Evolutionary conservation across 2,113 vertebrate species (phyloP).

Genomic region (Agelaius phoeniceus): DNA sequence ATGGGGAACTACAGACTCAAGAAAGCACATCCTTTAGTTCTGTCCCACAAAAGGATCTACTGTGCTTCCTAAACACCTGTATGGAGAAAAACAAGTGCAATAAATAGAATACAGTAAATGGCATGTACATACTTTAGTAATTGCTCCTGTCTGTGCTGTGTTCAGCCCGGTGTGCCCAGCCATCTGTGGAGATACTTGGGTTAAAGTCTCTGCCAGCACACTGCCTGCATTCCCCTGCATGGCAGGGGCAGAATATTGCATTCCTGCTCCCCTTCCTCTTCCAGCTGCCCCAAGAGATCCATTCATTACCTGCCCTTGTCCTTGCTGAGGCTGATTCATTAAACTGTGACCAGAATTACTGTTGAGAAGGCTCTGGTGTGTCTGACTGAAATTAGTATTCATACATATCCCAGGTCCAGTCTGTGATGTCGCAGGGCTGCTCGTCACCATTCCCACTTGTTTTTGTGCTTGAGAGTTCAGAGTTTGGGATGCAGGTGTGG

Average conservation of each 20-base stretch:
- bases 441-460: slow-evolving; percentile 80
- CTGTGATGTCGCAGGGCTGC: slow-evolving; percentile 82
- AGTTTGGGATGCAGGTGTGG: slow-evolving; percentile 78
- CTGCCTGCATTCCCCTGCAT: slow-evolving; percentile 85
- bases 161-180: slow-evolving; percentile 83
- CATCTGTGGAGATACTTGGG: slow-evolving; percentile 89
- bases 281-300: slow-evolving; percentile 88
- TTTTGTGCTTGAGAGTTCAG: slow-evolving; percentile 90
- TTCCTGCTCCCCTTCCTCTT: slow-evolving; percentile 85
- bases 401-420: slow-evolving; percentile 86
- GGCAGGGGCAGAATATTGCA: slow-evolving; percentile 87
- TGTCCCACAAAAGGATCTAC: not conserved
- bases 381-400: slow-evolving; percentile 87
- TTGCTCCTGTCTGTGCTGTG: slow-evolving; percentile 88
- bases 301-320: slow-evolving; percentile 92
- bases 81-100: not conserved
- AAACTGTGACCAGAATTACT: slow-evolving; percentile 89
- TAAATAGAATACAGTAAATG: not conserved
- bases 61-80: not conserved
- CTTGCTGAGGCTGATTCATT: slow-evolving; percentile 86
- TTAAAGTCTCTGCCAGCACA: slow-evolving; percentile 90
- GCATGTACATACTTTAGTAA: slow-evolving; percentile 87
- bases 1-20: not conserved
- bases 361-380: slow-evolving; percentile 87
- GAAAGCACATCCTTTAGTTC: not conserved